These are phyloP conservation scores for Notoglanidium macrostoma DNA, from an alignment of 2,797 vertebrate genomes.

Conservation along the genomic window DNA sequence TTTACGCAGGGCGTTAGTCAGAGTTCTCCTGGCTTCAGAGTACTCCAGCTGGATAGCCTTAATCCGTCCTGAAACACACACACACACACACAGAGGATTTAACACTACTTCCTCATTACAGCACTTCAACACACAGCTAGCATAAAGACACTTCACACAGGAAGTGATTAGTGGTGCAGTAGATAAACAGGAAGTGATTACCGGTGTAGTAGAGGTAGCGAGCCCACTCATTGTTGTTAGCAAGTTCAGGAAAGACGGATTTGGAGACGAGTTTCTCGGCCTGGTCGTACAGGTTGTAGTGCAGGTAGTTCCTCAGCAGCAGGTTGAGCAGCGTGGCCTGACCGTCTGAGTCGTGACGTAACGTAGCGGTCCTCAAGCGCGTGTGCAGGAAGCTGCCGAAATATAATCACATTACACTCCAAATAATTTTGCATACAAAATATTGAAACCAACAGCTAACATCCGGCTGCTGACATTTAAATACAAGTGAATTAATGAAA, in stretches of 20 bases:
- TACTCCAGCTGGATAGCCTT: slow-evolving; percentile 98
- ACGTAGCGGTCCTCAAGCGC: slow-evolving; percentile 88
- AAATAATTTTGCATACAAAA: not conserved
- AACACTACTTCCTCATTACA: not conserved
- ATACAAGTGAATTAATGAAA: not conserved
- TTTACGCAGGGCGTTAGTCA: slow-evolving; percentile 94
- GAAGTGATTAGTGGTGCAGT: not conserved
- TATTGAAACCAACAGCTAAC: not conserved
- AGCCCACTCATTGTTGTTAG: slow-evolving; percentile 98
- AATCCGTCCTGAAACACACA: slow-evolving; percentile 82
- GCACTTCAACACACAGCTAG: not conserved
- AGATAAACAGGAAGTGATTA: slow-evolving; percentile 55
- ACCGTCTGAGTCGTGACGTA: slow-evolving; percentile 90
- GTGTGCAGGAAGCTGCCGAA: slow-evolving; percentile 87
- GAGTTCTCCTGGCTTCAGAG: slow-evolving; percentile 88
- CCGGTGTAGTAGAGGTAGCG: slow-evolving; percentile 96
- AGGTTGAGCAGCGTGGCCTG: slow-evolving; percentile 94
- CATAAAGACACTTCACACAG: not conserved
- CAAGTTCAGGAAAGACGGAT: slow-evolving; percentile 92
- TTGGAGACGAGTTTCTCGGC: slow-evolving; percentile 97
- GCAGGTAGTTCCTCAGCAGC: slow-evolving; percentile 94
- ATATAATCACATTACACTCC: not conserved
- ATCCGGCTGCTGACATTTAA: not conserved
- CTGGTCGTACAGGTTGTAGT: slow-evolving; percentile 95
- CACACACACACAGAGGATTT: not conserved